These are phyloP conservation scores for Athalia rosae DNA, from an alignment of 2,888 invertebrate species.

Conservation along the genomic window DNA sequence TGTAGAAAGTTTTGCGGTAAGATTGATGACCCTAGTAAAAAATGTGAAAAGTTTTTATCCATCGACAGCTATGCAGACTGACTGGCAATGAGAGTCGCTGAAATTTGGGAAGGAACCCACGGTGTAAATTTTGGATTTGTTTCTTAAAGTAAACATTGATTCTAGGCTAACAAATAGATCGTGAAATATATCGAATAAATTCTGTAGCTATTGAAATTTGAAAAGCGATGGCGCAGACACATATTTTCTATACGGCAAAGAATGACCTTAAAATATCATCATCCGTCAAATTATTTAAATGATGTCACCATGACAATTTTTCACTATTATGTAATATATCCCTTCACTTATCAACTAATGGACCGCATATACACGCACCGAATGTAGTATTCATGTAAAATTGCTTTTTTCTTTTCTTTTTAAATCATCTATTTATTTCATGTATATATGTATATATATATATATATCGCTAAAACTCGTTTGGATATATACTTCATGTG, in stretches of 20 bases:
- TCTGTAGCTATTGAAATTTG: slow-evolving; percentile 32
- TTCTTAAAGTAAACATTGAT: slow-evolving; percentile 29
- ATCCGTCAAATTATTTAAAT: slow-evolving; percentile 26
- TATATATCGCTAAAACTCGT: slow-evolving; percentile 42
- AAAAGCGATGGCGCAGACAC: slow-evolving; percentile 30
- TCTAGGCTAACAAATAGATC: slow-evolving; percentile 40
- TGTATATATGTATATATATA: slow-evolving; percentile 21
- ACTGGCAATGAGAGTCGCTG: not conserved
- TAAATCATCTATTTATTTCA: slow-evolving; percentile 41
- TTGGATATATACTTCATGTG: slow-evolving; percentile 45
- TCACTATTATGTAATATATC: slow-evolving; percentile 21
- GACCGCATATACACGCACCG: slow-evolving; percentile 46
- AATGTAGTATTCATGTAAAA: slow-evolving; percentile 51
- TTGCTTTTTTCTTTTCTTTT: slow-evolving; percentile 49
- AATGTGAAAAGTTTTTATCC: not conserved
- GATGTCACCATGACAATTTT: slow-evolving; percentile 12
- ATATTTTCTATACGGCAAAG: slow-evolving; percentile 32
- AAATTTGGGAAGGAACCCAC: not conserved
- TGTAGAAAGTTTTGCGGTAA: not conserved
- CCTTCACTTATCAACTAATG: slow-evolving; percentile 47
- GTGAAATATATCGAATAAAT: slow-evolving; percentile 19
- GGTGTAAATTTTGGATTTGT: slow-evolving; percentile 9
- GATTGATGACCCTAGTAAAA: not conserved
- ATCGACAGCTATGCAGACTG: not conserved
- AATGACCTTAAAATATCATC: not conserved